Conservation (phyloP, 2,113 vertebrate species). For the Hypocryptadius cinnamomeus region DNA sequence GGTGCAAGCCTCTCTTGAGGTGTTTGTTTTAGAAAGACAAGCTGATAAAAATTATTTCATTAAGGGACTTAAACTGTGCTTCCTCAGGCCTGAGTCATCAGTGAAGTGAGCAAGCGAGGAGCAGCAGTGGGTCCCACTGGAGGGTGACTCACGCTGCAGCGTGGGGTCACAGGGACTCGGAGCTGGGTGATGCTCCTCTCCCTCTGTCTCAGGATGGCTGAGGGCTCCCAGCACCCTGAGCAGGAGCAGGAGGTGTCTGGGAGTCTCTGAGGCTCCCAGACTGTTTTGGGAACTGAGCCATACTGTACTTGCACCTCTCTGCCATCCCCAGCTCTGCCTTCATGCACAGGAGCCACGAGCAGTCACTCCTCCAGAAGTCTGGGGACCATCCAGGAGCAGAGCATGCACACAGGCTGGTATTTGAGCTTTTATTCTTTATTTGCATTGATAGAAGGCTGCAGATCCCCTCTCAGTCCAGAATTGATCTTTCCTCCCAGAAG, state of each 20-base stretch:
- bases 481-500: neutral
- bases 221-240: neutral
- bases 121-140: neutral
- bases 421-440: neutral
- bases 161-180: neutral
- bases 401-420: fast-evolving
- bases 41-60: constrained; percentile 44
- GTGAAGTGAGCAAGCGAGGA: constrained; percentile 20
- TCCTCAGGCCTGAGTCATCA: constrained; percentile 55
- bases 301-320: neutral
- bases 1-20: neutral
- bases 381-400: neutral
- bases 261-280: neutral
- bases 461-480: neutral
- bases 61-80: constrained; percentile 29
- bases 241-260: neutral
- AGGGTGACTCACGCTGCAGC: neutral
- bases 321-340: neutral
- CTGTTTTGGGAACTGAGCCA: neutral
- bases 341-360: neutral
- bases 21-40: constrained; percentile 10
- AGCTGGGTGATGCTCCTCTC: neutral
- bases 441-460: neutral
- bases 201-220: neutral
- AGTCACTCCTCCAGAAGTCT: neutral